Evolutionary conservation across 2,797 vertebrate species (phyloP).

Genomic region (Hephaestus fuliginosus): DNA sequence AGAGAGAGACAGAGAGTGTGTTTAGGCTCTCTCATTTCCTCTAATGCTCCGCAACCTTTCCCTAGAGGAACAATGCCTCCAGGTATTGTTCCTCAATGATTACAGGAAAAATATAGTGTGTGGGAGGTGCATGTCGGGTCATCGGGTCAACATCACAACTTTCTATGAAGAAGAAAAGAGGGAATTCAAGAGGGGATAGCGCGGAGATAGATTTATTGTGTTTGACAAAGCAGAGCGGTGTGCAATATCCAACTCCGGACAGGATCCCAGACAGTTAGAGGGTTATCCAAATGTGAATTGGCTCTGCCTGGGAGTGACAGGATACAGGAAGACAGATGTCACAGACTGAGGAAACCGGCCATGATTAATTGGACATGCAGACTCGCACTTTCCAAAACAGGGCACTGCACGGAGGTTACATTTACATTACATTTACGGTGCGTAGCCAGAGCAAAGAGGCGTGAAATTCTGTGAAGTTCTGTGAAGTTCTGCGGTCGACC

Average conservation of each 20-base stretch:
- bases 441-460: neutral
- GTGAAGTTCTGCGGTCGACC: neutral
- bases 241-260: conserved; percentile 30
- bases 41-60: conserved; percentile 39
- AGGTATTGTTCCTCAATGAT: conserved; percentile 69
- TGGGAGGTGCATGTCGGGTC: conserved; percentile 20
- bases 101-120: conserved; percentile 47
- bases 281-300: conserved; percentile 52
- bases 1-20: conserved; percentile 4
- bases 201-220: conserved; percentile 24
- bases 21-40: conserved; percentile 60
- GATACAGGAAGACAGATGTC: conserved; percentile 79
- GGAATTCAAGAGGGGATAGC: conserved; percentile 2
- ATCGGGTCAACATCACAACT: conserved; percentile 27
- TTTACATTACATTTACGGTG: conserved; percentile 12
- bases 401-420: conserved; percentile 30
- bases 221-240: conserved; percentile 43
- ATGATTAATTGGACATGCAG: conserved; percentile 58
- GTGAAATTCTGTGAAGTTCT: neutral
- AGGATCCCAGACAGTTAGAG: conserved; percentile 37
- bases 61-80: conserved; percentile 54
- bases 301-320: conserved; percentile 66
- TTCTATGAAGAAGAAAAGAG: conserved; percentile 27
- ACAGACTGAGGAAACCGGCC: conserved; percentile 68
- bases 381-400: conserved; percentile 57